Evolutionary conservation across 2,888 invertebrate genomes (phyloP), one percentile per base, ranked within the genome.

Genomic region (Acrocera orbiculus): DNA sequence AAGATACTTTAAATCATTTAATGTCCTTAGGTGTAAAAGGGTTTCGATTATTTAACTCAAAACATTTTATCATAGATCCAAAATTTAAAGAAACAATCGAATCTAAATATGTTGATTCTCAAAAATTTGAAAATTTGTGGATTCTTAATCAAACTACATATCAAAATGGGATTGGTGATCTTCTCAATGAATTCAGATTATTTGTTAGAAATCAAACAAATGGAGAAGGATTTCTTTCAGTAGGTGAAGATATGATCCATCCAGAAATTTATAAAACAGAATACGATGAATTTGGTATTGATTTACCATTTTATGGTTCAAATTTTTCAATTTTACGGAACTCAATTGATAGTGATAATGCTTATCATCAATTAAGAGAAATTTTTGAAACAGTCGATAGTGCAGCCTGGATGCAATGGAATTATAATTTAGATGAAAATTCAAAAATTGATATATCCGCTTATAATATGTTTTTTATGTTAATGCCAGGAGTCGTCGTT

Each of bases 401-500:
- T 30, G 30, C 38, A 14, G 47, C 51, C 13, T 59, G 58, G 58
- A 16, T 58, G 27, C 59, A 61, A 36, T 62, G 61, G 61, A 52
- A 55, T 44, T 49, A 52, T n/a, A 53, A 43, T 3, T 44, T 47
- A 23, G 39, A 49, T 2, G 40, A 38, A 15, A 23, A 36, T n/a
- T 42, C 44, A 17, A 41, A 42, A 9, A 42, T 47, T 4, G 41
- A 49, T 40, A 46, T 42, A 32, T 53, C 59, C 0, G 66, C 69
- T 32, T 42, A 66, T 22, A 72, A 75, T 15, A 68, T 79, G 49
- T 67, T 90, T 48, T 67, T 76, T 29, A 62, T 85, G 51, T 59
- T 89, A 35, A 58, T 93, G 41, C 83, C 83, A 0, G 90, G 89
- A 27, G 72, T 79, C 5, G 76, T 85, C 0, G 64, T 82, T 8